A percentile compares a stretch with the other conserved stretches of the same genome.
Evolutionary conservation across 1,140 invertebrate species (phyloP).

Genomic region (Magallana gigas): DNA sequence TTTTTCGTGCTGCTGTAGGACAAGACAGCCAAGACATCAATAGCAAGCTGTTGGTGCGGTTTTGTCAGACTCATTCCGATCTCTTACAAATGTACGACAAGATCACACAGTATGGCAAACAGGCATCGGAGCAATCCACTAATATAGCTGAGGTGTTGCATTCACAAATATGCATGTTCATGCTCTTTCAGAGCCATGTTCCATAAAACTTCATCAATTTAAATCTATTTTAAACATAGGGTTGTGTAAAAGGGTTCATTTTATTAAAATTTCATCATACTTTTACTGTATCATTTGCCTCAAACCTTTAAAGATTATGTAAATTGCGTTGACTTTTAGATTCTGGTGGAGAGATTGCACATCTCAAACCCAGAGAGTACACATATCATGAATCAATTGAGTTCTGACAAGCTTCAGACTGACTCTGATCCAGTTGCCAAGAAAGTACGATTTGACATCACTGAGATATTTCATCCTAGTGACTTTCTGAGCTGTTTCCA

Average conservation of each 20-base stretch:
- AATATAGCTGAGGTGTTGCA: background rate
- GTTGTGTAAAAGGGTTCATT: no score
- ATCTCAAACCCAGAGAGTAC: slow-evolving; percentile 68
- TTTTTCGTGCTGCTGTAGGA: background rate
- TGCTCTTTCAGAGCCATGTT: no score
- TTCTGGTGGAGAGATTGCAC: slow-evolving; percentile 47
- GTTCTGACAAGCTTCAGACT: slow-evolving; percentile 39
- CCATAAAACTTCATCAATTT: no score
- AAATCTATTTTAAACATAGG: no score
- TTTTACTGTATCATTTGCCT: no score
- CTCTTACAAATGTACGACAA: slow-evolving; percentile 73
- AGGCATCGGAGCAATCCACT: background rate
- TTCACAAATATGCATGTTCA: no score
- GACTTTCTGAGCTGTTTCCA: slow-evolving; percentile 74
- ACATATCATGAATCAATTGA: slow-evolving; percentile 64
- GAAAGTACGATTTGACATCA: slow-evolving; percentile 65
- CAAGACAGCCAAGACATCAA: slow-evolving; percentile 72
- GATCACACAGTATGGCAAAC: slow-evolving; percentile 57
- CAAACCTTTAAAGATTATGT: no score
- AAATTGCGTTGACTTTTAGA: no score
- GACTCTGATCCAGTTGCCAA: slow-evolving; percentile 12
- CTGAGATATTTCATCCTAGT: slow-evolving; percentile 54
- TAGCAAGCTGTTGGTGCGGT: slow-evolving; percentile 75
- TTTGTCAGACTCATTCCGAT: slow-evolving; percentile 73
- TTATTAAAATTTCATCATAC: no score